Evolutionary conservation across 35 echinoderm and acorn worm genomes (phyloP).

Genomic region (Lytechinus variegatus): DNA sequence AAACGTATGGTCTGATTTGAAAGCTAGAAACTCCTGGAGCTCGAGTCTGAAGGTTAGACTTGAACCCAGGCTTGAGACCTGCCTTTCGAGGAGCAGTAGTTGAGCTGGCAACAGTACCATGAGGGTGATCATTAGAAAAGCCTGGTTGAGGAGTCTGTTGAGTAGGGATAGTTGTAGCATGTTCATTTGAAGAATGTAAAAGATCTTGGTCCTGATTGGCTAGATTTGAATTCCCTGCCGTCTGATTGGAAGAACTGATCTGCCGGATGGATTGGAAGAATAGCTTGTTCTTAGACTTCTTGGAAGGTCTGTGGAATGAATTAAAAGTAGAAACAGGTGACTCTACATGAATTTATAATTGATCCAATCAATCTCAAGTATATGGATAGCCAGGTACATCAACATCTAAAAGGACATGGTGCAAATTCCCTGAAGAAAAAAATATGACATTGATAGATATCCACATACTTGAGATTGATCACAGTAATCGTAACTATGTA

Average conservation of each 20-base stretch:
- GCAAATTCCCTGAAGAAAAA: too few species aligned
- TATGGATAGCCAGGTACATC: too few species aligned
- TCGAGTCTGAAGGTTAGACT: neutral
- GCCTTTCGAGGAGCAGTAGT: neutral
- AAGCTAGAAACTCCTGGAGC: constrained; percentile 7
- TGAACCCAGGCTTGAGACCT: neutral
- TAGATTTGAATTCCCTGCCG: neutral
- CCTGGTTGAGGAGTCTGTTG: neutral
- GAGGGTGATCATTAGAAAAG: neutral
- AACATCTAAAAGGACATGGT: too few species aligned
- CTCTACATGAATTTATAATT: too few species aligned
- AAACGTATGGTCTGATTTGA: constrained; percentile 19
- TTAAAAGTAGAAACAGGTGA: neutral
- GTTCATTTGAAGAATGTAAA: neutral
- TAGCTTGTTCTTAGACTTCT: neutral
- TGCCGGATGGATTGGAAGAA: constrained; percentile 3
- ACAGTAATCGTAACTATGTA: too few species aligned
- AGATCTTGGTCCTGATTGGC: neutral
- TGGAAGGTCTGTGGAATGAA: neutral
- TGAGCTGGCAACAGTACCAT: neutral
- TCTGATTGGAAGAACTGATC: neutral
- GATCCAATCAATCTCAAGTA: too few species aligned
- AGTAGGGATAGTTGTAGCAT: neutral
- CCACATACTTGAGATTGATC: too few species aligned
- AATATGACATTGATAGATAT: too few species aligned